Evolutionary conservation across 2,888 invertebrate genomes (phyloP), one percentile per base, ranked within the genome.

Genomic region (Pediacus dermestoides): DNA sequence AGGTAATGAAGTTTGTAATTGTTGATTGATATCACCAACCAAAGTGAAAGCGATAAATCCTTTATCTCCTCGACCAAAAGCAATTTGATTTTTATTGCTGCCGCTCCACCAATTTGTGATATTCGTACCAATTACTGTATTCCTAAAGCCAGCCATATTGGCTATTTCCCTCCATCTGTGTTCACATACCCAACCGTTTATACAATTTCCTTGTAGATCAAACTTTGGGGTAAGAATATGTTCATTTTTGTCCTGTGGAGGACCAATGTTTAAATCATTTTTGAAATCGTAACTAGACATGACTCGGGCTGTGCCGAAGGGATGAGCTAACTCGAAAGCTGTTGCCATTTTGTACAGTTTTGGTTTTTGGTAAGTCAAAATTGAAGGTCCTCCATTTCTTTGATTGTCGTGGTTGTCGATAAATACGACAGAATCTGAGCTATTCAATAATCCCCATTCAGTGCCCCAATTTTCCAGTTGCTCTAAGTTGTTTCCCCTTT

Each of bases 281-380:
- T n/a, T n/a, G 66, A 90, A 94, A 30, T 61, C 72, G 60, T 78
- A 94, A 49, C 91, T 90, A 61, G 91, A 91, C 91, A 95, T 94
- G 87, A 95, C 90, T 34, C 93, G 68, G 30, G 87, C 78, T 0
- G 88, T 80, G 39, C 77, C 73, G 48, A 87, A 88, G 0, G 88
- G 82, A 75, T 86, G 85, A 0, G 92, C 89, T 66, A 95, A 72
- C 79, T 86, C 88, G 66, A 91, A 93, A 0, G 88, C 88, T 2
- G 81, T 82, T 0, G 91, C 93, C 73, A 76, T 77, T 50, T 69
- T 88, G 68, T 88, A 88, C 23, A 72, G 71, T 52, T 73, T 80
- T 0, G 83, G 21, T 1, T 70, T 63, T 58, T 85, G 85, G 66
- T 86, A 79, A 2, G 82, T 87, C 3, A 88, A 70, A 28, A 86